A percentile compares a stretch with the other conserved stretches of the same genome.
Evolutionary conservation across 2,888 invertebrate species (phyloP).

Genomic region (Caenorhabditis japonica): DNA sequence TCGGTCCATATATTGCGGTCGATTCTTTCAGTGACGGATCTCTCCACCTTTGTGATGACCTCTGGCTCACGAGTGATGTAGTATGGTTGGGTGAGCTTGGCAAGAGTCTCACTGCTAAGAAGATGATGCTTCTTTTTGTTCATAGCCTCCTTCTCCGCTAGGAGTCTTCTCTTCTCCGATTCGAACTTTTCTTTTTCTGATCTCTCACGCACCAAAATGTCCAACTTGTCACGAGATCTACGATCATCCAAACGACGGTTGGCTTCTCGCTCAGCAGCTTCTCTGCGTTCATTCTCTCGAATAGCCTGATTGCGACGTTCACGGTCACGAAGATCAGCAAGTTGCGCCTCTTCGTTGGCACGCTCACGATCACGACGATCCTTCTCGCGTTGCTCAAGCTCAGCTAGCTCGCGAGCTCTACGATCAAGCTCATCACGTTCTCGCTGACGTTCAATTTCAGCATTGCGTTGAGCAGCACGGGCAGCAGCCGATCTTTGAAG

Average conservation of each 20-base stretch:
- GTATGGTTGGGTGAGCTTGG: slow-evolving; percentile 71
- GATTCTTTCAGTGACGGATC: slow-evolving; percentile 73
- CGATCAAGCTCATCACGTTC: slow-evolving; percentile 70
- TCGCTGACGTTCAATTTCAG: slow-evolving; percentile 64
- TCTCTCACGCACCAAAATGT: slow-evolving; percentile 69
- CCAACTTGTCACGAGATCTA: slow-evolving; percentile 71
- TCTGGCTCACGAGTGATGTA: slow-evolving; percentile 51
- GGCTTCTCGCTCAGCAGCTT: slow-evolving; percentile 73
- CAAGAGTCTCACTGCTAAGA: slow-evolving; percentile 70
- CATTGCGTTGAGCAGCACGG: slow-evolving; percentile 53
- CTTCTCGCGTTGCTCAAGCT: slow-evolving; percentile 68
- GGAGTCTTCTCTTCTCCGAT: slow-evolving; percentile 68
- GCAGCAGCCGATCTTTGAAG: slow-evolving; percentile 63
- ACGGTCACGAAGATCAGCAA: slow-evolving; percentile 69
- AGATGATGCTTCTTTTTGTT: slow-evolving; percentile 62
- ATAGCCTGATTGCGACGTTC: slow-evolving; percentile 73
- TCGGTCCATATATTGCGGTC: slow-evolving; percentile 74
- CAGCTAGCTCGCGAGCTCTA: slow-evolving; percentile 63
- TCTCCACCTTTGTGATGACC: slow-evolving; percentile 72
- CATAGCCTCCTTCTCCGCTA: slow-evolving; percentile 71
- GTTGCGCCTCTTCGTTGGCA: slow-evolving; percentile 68
- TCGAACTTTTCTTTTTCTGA: slow-evolving; percentile 74
- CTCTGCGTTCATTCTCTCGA: slow-evolving; percentile 71
- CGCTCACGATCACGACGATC: slow-evolving; percentile 71
- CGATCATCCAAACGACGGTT: slow-evolving; percentile 69